phyloP scores from a whole-genome alignment of 2,888 invertebrate genomes.

The Heliconius hortense region DNA sequence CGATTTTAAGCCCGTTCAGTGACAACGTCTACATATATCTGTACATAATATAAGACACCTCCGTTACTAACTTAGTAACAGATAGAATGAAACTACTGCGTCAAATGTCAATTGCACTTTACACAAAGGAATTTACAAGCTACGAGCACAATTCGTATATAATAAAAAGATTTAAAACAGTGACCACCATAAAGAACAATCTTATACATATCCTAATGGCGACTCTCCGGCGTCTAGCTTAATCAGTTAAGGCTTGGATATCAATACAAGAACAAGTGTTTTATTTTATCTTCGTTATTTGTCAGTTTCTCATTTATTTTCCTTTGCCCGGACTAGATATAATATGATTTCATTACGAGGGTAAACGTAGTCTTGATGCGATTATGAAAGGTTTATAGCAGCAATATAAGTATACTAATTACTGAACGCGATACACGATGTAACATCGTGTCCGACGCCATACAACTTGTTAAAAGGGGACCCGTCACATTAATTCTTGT shows the following conservation, averaged over 20 bases:
- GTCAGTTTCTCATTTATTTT: background rate
- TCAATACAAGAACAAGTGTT: conserved; percentile 1
- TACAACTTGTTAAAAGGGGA: conserved; percentile 60
- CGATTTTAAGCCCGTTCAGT: too few species aligned
- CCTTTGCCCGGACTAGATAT: background rate
- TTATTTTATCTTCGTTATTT: background rate
- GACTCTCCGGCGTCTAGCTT: background rate
- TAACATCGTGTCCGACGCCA: conserved; percentile 58
- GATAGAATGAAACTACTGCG: too few species aligned
- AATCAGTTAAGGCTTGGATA: background rate
- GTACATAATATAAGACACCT: too few species aligned
- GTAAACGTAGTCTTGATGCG: conserved; percentile 23
- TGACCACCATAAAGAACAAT: too few species aligned
- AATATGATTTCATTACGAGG: conserved; percentile 19
- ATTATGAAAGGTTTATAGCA: conserved; percentile 35
- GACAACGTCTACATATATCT: too few species aligned
- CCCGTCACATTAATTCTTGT: conserved; percentile 61
- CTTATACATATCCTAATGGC: background rate
- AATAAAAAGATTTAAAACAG: too few species aligned
- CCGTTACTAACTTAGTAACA: too few species aligned
- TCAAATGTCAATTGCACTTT: too few species aligned
- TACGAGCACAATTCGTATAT: too few species aligned
- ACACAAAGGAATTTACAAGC: too few species aligned
- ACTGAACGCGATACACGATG: conserved; percentile 42
- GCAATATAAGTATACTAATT: conserved; percentile 41